Evolutionary conservation across 2,797 vertebrate genomes (phyloP).

Genomic region (Siniperca obscura): DNA sequence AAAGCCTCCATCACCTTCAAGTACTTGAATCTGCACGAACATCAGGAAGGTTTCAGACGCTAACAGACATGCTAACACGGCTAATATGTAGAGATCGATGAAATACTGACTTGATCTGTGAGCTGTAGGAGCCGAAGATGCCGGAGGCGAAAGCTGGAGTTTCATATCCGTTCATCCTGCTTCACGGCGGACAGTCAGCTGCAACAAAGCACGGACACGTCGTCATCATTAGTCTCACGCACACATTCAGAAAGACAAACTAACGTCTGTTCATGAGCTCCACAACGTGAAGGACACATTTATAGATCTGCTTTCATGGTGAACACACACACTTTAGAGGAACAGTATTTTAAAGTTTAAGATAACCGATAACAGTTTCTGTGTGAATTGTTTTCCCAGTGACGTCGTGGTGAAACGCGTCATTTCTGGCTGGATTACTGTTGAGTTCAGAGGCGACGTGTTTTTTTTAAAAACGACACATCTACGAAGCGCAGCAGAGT

Average conservation of each 20-base stretch:
- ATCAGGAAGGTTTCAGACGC: background rate
- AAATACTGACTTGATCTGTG: slow-evolving; percentile 77
- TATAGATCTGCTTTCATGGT: background rate
- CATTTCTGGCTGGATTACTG: too few species aligned
- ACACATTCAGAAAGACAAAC: background rate
- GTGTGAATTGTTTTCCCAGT: too few species aligned
- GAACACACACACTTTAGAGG: background rate
- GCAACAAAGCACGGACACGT: slow-evolving; percentile 22
- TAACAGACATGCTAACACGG: too few species aligned
- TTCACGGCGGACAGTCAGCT: slow-evolving; percentile 62
- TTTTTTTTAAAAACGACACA: too few species aligned
- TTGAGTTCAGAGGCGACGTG: too few species aligned
- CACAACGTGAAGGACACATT: background rate
- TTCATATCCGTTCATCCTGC: slow-evolving; percentile 82
- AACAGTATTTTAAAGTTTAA: too few species aligned
- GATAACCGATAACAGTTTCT: too few species aligned
- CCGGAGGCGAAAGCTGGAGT: slow-evolving; percentile 65
- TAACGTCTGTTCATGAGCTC: background rate
- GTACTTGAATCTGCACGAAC: too few species aligned
- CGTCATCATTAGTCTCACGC: background rate
- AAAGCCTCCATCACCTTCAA: too few species aligned
- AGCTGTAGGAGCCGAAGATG: slow-evolving; percentile 65
- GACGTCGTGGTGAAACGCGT: too few species aligned
- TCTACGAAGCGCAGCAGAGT: too few species aligned
- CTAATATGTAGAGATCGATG: too few species aligned